Evolutionary conservation across 1,140 invertebrate genomes (phyloP).

Genomic region (Drosophila bipectinata): DNA sequence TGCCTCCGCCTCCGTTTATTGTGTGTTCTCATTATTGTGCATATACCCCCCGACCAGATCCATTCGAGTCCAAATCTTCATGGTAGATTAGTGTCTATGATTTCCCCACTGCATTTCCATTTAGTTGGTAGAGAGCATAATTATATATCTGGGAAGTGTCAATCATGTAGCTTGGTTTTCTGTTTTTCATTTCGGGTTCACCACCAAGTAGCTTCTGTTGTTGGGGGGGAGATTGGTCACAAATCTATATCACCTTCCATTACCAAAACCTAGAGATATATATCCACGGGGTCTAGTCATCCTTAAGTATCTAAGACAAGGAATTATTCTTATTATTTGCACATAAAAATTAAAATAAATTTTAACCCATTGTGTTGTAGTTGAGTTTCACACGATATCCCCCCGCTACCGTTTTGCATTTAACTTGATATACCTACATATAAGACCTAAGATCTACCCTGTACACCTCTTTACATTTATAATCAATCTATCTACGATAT

Average conservation of each 20-base stretch:
- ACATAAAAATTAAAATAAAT: slow-evolving; percentile 16
- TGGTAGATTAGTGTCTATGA: slow-evolving; percentile 31
- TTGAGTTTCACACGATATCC: slow-evolving; percentile 32
- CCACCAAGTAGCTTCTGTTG: slow-evolving; percentile 14
- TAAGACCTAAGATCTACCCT: slow-evolving; percentile 27
- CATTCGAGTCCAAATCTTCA: slow-evolving; percentile 20
- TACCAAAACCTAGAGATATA: background rate
- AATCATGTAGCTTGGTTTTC: slow-evolving; percentile 27
- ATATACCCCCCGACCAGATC: slow-evolving; percentile 31
- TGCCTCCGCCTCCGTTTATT: slow-evolving; percentile 36
- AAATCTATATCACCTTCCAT: slow-evolving; percentile 11
- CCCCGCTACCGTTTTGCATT: slow-evolving; percentile 10
- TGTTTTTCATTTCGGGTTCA: slow-evolving; percentile 25
- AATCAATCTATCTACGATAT: slow-evolving; percentile 58
- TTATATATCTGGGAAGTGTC: background rate
- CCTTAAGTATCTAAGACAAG: background rate
- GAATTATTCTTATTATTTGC: slow-evolving; percentile 18
- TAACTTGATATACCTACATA: slow-evolving; percentile 25
- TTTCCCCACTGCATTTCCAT: slow-evolving; percentile 14
- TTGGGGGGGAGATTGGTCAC: slow-evolving; percentile 17
- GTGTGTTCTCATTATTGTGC: slow-evolving; percentile 47
- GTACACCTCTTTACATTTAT: slow-evolving; percentile 32
- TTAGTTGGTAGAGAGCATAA: slow-evolving; percentile 18
- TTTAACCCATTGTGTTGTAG: slow-evolving; percentile 30
- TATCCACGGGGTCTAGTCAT: background rate